Percentiles rank a stretch among this genome's conserved stretches.
Evolutionary conservation across 2,113 vertebrate genomes (phyloP).

Genomic region (Laticauda colubrina): DNA sequence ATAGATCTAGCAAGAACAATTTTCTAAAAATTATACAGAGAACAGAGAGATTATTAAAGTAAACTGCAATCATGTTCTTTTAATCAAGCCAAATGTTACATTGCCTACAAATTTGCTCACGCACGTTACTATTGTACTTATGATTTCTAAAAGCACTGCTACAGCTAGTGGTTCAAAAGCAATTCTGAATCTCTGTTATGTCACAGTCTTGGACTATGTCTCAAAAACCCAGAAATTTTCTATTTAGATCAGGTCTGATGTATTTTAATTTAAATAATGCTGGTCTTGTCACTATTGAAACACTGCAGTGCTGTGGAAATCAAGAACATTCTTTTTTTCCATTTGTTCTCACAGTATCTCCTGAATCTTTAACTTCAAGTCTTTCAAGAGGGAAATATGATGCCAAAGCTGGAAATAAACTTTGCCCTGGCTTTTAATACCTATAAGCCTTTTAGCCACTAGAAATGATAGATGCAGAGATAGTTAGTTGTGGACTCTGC

Average conservation of each 20-base stretch:
- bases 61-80: not conserved
- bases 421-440: not conserved
- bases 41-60: not conserved
- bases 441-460: not conserved
- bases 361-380: not conserved
- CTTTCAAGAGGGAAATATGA: not conserved
- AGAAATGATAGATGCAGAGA: not conserved
- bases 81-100: not conserved
- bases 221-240: not conserved
- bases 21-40: constrained; percentile 54
- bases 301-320: not conserved
- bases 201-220: not conserved
- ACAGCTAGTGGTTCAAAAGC: not conserved
- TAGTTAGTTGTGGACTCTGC: not conserved
- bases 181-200: not conserved
- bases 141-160: not conserved
- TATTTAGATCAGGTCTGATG: not conserved
- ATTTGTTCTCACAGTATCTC: not conserved
- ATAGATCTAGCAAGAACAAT: constrained; percentile 59
- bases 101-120: not conserved
- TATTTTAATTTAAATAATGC: not conserved
- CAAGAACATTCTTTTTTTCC: not conserved
- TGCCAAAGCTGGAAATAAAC: not conserved
- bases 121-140: not conserved
- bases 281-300: not conserved